Evolutionary conservation across 2,113 vertebrate species (phyloP).

Genomic region (Oryzias celebensis): DNA sequence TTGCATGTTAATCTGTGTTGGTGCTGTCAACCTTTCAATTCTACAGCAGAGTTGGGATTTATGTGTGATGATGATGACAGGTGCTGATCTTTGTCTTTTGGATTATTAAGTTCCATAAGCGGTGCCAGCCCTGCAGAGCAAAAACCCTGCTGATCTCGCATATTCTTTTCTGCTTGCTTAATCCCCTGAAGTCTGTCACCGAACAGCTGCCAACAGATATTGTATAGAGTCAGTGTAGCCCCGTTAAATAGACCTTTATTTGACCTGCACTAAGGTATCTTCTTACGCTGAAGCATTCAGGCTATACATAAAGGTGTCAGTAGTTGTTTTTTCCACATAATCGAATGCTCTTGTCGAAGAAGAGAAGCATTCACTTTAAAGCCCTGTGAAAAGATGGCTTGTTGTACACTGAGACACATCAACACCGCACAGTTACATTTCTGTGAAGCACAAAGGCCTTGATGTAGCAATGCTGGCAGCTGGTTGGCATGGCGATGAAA

Average conservation of each 20-base stretch:
- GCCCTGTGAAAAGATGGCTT: slow-evolving; percentile 56
- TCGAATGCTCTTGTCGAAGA: slow-evolving; percentile 50
- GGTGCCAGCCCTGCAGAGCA: slow-evolving; percentile 31
- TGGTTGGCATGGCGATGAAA: slow-evolving; percentile 77
- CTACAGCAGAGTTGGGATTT: slow-evolving; percentile 16
- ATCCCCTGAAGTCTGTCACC: slow-evolving; percentile 64
- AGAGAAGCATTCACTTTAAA: slow-evolving; percentile 52
- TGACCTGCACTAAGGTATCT: slow-evolving; percentile 59
- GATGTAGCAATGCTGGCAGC: slow-evolving; percentile 55
- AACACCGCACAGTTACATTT: slow-evolving; percentile 49
- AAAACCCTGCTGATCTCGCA: slow-evolving; percentile 62
- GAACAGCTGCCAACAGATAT: slow-evolving; percentile 63
- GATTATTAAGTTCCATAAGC: slow-evolving; percentile 51
- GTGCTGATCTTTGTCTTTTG: slow-evolving; percentile 43
- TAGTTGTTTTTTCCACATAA: neutral
- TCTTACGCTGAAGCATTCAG: slow-evolving; percentile 60
- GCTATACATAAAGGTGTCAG: slow-evolving; percentile 55
- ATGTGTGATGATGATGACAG: slow-evolving; percentile 36
- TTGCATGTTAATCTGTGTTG: slow-evolving; percentile 11
- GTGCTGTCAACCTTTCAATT: slow-evolving; percentile 14
- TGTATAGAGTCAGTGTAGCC: slow-evolving; percentile 41
- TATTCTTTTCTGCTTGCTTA: slow-evolving; percentile 63
- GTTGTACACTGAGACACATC: slow-evolving; percentile 43
- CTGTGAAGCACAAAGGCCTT: slow-evolving; percentile 51
- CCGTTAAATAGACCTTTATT: slow-evolving; percentile 63